Evolutionary conservation across 2,888 invertebrate genomes (phyloP), one percentile per base, ranked within the genome.

Genomic region (Ischnus inquisitorius): DNA sequence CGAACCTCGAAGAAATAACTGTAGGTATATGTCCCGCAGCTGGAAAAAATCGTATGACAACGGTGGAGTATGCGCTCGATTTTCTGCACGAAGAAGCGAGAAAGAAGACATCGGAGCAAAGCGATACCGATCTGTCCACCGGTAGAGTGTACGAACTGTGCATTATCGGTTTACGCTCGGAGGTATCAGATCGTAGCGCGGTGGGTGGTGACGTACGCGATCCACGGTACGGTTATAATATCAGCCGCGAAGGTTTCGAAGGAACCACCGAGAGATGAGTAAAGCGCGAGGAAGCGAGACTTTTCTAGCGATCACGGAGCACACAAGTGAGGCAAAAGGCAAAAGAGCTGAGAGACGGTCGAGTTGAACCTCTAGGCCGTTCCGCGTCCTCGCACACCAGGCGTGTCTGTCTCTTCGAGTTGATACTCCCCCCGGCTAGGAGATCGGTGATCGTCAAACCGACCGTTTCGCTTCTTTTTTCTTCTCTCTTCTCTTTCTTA

Each of bases 381-480:
- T 93, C 93, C 93, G 92, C 93, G 92, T 93, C 93, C 93, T 91
- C 91, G 93, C 91, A 91, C 93, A 92, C 86, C 91, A 90, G 91
- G 91, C 90, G 90, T 90, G 91, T 91, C 89, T 89, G 89, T 88
- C 87, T 86, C 86, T 87, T 87, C 83, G 82, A 86, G 62, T 83
- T 75, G 84, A 84, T 86, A 84, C 85, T 85, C 86, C 84, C 75
- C 72, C 78, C 68, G 71, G 85, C 72, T 71, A 78, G 79, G 80
- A 86, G 83, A 87, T 85, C 86, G 84, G 85, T 81, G 82, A 84
- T 85, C 85, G 82, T 82, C 84, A 82, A 79, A 76, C 71, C 74
- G 62, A 81, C 78, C 74, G 60, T 84, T 79, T 83, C 62, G 62
- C 46, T 62, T 51, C 46, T 51, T 77, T 64, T 74, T 79, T 83